Base-by-base conservation (phyloP, 2,888 invertebrate genomes). In the Rotaria socialis region DNA sequence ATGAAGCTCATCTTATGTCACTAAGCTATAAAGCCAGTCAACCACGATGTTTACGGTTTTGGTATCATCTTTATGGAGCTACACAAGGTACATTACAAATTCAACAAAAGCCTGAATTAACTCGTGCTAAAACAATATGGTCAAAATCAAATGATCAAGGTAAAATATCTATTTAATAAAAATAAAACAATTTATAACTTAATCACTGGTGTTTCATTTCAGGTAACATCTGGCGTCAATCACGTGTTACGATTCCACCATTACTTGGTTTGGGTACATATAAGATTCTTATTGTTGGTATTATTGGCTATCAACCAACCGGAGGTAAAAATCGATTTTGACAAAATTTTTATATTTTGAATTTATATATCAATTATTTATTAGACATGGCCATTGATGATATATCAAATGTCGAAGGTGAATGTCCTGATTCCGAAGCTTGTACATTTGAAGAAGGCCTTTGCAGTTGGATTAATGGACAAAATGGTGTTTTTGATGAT, bases 321-420 rank as follows among this genome's bases (percentile, higher is more conserved):
- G 67, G 67, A 67, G 67, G 67, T 67, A 16, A 27, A 11, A 67
- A 27, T 35, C 50, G 8, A 5, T 67, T 19, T 14, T 6, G 3
- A 7, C 5, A 19, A 16, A 14, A 1, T 35, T 67, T 41, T 6
- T 19, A 2, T 11, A 67, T 5, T 67, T 0, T 14, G 2, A 19
- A 1, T 27, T 41, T 41, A 35, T 67, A 67, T 85, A 16, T 41
- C 1, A 41, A 43, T 75, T 88, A 86, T 86, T 86, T 87, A 27
- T 89, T 90, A 47, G 90, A 90, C 87, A 89, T 90, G 43, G 90
- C 90, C 55, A 89, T 91, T 86, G 91, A 91, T 88, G 91, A 91
- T 87, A 88, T 90, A 47, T 87, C 87, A 10, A 88, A 90, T 43
- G 85, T 88, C 41, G 87, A 88, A 80, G 90, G 90, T 19, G 88